Evolutionary conservation across 2,113 vertebrate species (phyloP).

Genomic region (Centropus bengalensis): DNA sequence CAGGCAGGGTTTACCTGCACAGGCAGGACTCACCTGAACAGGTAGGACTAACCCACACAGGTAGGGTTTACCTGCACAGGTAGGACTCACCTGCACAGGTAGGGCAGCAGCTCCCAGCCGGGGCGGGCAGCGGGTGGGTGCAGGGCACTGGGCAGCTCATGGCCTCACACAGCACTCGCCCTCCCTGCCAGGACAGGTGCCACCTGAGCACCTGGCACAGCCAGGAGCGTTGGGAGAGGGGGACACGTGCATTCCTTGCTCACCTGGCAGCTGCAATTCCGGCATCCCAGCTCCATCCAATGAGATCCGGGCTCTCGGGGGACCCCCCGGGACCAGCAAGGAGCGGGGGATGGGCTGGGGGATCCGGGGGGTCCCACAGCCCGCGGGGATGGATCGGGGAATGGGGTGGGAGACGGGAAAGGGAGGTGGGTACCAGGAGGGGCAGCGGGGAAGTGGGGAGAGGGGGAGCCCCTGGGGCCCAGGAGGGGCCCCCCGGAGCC

Average conservation of each 20-base stretch:
- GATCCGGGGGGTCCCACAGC: not conserved
- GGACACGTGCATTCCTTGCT: not conserved
- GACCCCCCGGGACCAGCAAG: slow-evolving; percentile 68
- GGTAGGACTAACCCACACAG: too few relatives aligned
- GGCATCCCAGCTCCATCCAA: slow-evolving; percentile 70
- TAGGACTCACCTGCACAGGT: slow-evolving; percentile 67
- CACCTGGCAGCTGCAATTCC: slow-evolving; percentile 76
- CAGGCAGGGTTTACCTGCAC: slow-evolving; percentile 56
- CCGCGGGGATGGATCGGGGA: not conserved
- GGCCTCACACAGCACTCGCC: slow-evolving; percentile 64
- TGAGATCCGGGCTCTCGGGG: not conserved
- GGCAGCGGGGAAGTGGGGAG: slow-evolving; percentile 38
- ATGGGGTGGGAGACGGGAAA: not conserved
- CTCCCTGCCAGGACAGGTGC: slow-evolving; percentile 20
- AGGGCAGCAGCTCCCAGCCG: slow-evolving; percentile 69
- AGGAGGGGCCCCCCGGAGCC: slow-evolving; percentile 26
- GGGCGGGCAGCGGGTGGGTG: slow-evolving; percentile 73
- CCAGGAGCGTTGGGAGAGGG: too few relatives aligned
- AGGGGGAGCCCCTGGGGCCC: slow-evolving; percentile 53
- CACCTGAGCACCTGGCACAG: not conserved
- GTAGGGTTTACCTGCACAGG: too few relatives aligned
- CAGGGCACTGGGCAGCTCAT: slow-evolving; percentile 68
- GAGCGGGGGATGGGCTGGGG: not conserved
- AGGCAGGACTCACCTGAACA: too few relatives aligned
- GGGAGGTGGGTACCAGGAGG: not conserved